A percentile compares a stretch with the other conserved stretches of the same genome.
Evolutionary conservation across 2,113 vertebrate species (phyloP).

Genomic region (Ursus arctos): DNA sequence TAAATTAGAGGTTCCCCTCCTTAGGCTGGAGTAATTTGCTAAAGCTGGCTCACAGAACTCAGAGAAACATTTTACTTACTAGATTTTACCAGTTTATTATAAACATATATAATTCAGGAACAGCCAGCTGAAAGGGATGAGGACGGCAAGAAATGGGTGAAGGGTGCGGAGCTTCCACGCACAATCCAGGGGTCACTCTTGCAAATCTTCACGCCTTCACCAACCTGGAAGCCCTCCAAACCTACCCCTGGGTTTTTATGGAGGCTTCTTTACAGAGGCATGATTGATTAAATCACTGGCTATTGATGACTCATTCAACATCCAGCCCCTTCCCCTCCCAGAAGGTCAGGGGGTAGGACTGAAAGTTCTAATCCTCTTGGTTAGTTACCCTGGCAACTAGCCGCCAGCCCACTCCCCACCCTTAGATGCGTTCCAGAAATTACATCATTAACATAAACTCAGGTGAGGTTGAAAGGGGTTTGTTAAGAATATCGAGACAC

Average conservation of each 20-base stretch:
- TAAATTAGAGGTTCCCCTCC: not conserved
- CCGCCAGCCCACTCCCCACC: not conserved
- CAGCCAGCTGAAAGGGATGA: not conserved
- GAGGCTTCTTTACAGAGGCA: not conserved
- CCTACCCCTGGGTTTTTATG: not conserved
- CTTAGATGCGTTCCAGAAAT: not conserved
- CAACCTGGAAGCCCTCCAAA: not conserved
- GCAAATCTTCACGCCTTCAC: not conserved
- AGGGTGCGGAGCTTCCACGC: fast-evolving
- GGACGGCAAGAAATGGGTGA: not conserved
- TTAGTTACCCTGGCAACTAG: not conserved
- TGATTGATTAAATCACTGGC: not conserved
- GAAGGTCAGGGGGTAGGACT: not conserved
- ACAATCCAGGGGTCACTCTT: not conserved
- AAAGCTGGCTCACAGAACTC: not conserved
- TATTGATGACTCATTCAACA: not conserved
- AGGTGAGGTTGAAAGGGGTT: not conserved
- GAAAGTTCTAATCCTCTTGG: not conserved
- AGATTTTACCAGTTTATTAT: not conserved
- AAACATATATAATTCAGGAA: not conserved
- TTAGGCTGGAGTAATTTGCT: not conserved
- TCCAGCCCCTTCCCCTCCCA: not conserved
- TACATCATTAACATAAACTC: not conserved
- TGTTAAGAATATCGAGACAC: not conserved
- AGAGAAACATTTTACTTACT: not conserved